A percentile compares a stretch with the other conserved stretches of the same genome.
Conservation (phyloP, 2,888 invertebrate genomes). For the Microdon myrmicae region DNA sequence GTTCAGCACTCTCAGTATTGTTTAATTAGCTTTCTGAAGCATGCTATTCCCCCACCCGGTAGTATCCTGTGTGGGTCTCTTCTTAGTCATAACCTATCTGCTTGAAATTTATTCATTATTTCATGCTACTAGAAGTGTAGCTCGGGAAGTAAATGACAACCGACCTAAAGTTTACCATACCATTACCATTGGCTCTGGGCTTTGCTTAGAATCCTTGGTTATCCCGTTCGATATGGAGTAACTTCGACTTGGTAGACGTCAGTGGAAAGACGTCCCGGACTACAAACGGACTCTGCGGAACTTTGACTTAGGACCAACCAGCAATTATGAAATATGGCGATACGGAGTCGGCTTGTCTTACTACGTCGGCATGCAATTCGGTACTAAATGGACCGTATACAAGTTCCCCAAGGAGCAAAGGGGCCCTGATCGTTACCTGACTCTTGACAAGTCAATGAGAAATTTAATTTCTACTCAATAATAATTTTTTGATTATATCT, state of each 20-base stretch:
- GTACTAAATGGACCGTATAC: slow-evolving; percentile 48
- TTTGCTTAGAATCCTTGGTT: no score
- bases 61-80: slow-evolving; percentile 8
- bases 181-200: no score
- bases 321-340: no score
- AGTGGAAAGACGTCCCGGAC: slow-evolving; percentile 8
- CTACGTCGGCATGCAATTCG: slow-evolving; percentile 45
- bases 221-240: slow-evolving; percentile 35
- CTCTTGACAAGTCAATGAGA: no score
- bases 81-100: slow-evolving; percentile 3
- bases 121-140: slow-evolving; percentile 24
- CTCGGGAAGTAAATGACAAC: slow-evolving; percentile 5
- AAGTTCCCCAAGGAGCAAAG: slow-evolving; percentile 7
- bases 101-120: slow-evolving; percentile 46
- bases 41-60: slow-evolving; percentile 21
- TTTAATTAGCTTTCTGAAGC: slow-evolving; percentile 50
- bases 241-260: slow-evolving; percentile 10
- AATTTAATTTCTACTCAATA: slow-evolving; percentile 49
- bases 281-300: no score
- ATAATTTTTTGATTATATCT: slow-evolving; percentile 52
- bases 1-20: slow-evolving; percentile 38
- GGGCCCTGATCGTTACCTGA: slow-evolving; percentile 1
- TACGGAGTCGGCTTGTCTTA: slow-evolving; percentile 29
- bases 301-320: no score
- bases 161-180: slow-evolving; percentile 29